These are phyloP conservation scores for Ciconia nigra DNA, from an alignment of 2,797 vertebrate genomes.

Conservation along the genomic window DNA sequence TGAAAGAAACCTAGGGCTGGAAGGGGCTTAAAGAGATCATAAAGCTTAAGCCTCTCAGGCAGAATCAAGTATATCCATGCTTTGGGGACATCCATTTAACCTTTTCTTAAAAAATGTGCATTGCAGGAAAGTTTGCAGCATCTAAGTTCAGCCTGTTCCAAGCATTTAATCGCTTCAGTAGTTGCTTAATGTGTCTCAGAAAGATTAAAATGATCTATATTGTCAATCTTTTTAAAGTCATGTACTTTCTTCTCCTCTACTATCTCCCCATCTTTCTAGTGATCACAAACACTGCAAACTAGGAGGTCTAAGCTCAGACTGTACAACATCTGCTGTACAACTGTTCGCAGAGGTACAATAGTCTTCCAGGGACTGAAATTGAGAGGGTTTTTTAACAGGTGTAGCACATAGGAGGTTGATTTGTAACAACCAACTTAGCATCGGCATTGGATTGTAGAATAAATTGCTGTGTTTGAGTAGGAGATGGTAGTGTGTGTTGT, in stretches of 20 bases:
- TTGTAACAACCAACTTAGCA: background rate
- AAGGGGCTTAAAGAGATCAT: background rate
- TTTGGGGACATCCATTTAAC: background rate
- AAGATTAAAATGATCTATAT: background rate
- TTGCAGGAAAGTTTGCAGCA: background rate
- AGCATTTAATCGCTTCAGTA: background rate
- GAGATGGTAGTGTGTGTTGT: background rate
- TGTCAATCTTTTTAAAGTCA: background rate
- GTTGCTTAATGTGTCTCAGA: background rate
- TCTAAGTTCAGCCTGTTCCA: background rate
- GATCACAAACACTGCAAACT: background rate
- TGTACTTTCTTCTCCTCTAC: background rate
- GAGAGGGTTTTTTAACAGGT: background rate
- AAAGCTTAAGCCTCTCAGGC: background rate
- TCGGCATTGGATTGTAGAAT: background rate
- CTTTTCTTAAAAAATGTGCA: background rate
- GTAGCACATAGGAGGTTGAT: background rate
- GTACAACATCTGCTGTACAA: background rate
- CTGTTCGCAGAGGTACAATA: fast-evolving
- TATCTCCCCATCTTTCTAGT: background rate
- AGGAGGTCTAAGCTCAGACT: background rate
- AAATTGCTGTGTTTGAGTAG: background rate
- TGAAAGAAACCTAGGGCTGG: background rate
- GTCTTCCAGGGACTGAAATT: background rate
- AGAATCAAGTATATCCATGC: background rate